Base-by-base conservation (phyloP, 2,888 invertebrate species). In the Steinernema scapterisci region DNA sequence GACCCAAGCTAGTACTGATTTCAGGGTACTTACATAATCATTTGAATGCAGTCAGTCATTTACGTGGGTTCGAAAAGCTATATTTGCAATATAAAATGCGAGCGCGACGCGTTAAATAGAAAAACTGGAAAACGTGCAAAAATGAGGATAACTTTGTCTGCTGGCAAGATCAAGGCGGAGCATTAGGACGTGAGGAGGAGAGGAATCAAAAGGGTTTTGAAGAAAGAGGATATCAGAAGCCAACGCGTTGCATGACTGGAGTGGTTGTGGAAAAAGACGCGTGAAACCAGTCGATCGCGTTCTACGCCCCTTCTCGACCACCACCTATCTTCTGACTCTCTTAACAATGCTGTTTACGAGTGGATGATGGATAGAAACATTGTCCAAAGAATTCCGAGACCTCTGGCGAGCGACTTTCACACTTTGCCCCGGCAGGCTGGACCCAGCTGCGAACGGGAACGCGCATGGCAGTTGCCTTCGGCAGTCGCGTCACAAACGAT, bases 271-370 rank as follows among this genome's bases (percentile, higher is more conserved):
- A 63, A 63, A 63, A 63, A 63, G 63, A 25, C 5, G 63, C 63
- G 38, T 63, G 63, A 63, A 63, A 63, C 63, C 63, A 63, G 63
- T 63, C 63, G 63, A 63, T 63, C 63, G 25, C 54, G 13, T 21
- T 23, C 13, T 38, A 63, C 63, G 63, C 63, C 63, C 63, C 63
- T 63, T 63, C 63, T 63, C 63, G 63, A 31, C 63, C 27, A 63
- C 63, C 63, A 63, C 63, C 63, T 63, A 63, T 63, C 63, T 63
- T 27, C 25, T 27, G 63, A 63, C 63, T 21, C 63, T 27, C 21
- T 52, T 23, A 52, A 21, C 52, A 52, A 52, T 9, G 38, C 31
- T 63, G 63, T 63, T 54, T 27, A 63, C 63, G 16, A 63, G 63
- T 13, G 27, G 11, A 27, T 63, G 63, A 63, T 27, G 63, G 31